Percentiles rank a stretch among this genome's conserved stretches.
Evolutionary conservation across 2,888 invertebrate genomes (phyloP).

Genomic region (Macroteleia sp.): DNA sequence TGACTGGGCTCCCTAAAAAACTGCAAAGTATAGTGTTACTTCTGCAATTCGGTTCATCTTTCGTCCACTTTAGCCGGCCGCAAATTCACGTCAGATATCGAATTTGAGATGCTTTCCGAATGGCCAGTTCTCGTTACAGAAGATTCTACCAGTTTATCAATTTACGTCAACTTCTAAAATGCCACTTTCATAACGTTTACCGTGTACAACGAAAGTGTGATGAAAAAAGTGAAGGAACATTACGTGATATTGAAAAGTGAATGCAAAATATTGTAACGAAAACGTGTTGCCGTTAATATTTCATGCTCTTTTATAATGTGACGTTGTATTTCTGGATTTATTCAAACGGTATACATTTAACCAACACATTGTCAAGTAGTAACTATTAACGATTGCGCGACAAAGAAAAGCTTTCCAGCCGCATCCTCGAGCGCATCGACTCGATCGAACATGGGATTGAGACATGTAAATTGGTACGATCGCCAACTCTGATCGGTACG

Average conservation of each 20-base stretch:
- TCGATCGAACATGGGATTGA: conserved; percentile 77
- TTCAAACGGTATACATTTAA: conserved; percentile 18
- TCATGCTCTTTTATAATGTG: too few species aligned
- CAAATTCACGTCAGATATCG: conserved; percentile 74
- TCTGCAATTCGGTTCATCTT: conserved; percentile 64
- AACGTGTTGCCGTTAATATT: too few species aligned
- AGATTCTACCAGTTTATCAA: conserved; percentile 45
- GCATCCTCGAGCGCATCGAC: conserved; percentile 32
- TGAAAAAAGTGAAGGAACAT: too few species aligned
- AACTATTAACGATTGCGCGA: conserved; percentile 35
- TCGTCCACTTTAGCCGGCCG: conserved; percentile 63
- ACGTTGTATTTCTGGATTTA: conserved; percentile 3
- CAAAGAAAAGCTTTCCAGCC: conserved; percentile 40
- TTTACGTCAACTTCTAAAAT: conserved; percentile 32
- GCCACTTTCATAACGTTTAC: conserved; percentile 9
- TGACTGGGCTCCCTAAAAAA: conserved; percentile 76
- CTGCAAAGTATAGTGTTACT: conserved; percentile 78
- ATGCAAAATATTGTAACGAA: too few species aligned
- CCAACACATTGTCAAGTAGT: conserved; percentile 12
- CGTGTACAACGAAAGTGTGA: too few species aligned
- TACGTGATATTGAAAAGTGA: too few species aligned
- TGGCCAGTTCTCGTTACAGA: conserved; percentile 43
- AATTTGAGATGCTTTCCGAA: conserved; percentile 71
- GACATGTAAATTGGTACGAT: conserved; percentile 83
- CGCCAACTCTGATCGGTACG: conserved; percentile 77